Evolutionary conservation across 1,140 invertebrate genomes (phyloP), one percentile per base, ranked within the genome.

Genomic region (Wiebesia pumilae): DNA sequence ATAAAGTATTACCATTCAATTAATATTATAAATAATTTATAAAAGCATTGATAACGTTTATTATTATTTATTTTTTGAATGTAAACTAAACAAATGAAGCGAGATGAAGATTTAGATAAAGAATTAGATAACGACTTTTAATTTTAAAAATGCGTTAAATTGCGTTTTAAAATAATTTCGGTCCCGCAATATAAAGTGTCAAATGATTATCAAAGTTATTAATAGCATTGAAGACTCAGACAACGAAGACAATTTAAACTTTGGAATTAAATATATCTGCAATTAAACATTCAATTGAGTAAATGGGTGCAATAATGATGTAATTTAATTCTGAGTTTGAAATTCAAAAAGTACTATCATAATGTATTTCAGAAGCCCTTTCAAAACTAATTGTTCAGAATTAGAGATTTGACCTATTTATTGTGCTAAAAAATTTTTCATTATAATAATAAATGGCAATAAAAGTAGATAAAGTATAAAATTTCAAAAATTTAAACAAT

Each of bases 131-230:
- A 62, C 3, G 2, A 27, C n/a, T 62, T 62, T 62, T 62, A 62
- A 54, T 62, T 62, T 62, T 4, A 27, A 62, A 62, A 58, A 58
- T 16, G 58, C 27, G 27, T 77, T 77, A 40, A 77, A 77, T 43
- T 77, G 0, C n/a, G 4, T 77, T 77, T 77, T n/a, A 27, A 77
- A 33, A 69, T 62, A 62, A 62, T 62, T 62, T 62, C 4, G 24
- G 2, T 62, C 10, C 24, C 10, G 3, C 10, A 62, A 27, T 62
- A 62, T 27, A 62, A 71, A 71, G 69, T 38, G 16, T 38, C 14
- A 71, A 71, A 38, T 38, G 19, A 71, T 71, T 38, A 71, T 38
- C 16, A 71, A 38, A 71, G 21, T 71, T 71, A 71, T 71, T 71
- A 71, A 19, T 71, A 35, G 35, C 69, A 38, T 1, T 33, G 19